Percentiles rank a stretch among this genome's conserved stretches.
Conservation (phyloP, 2,113 vertebrate species). For the Nyctibius bracteatus region DNA sequence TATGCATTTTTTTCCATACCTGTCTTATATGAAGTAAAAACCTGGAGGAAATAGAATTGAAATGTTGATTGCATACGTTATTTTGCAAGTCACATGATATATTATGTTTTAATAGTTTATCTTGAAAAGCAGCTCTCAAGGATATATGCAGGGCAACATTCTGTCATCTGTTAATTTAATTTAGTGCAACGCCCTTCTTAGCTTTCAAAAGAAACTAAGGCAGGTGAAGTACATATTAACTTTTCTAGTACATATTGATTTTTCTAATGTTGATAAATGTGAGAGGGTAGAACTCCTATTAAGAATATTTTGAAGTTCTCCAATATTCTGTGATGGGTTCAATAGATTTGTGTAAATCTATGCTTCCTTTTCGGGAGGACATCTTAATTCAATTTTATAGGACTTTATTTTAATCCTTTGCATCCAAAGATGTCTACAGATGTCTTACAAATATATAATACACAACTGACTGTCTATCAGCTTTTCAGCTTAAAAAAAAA, state of each 20-base stretch:
- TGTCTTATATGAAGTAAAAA: neutral
- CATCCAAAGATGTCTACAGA: neutral
- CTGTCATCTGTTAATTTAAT: neutral
- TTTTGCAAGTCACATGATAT: neutral
- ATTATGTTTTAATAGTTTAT: neutral
- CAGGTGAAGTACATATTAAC: neutral
- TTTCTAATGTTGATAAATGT: conserved; percentile 26
- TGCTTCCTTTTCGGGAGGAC: neutral
- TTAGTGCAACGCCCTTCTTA: neutral
- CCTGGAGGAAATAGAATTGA: neutral
- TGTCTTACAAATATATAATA: neutral
- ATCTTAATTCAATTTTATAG: neutral
- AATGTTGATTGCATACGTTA: neutral
- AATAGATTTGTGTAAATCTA: neutral
- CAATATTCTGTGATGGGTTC: neutral
- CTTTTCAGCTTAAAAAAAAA: neutral
- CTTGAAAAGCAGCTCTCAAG: neutral
- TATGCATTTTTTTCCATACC: neutral
- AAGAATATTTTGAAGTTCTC: neutral
- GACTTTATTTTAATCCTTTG: neutral
- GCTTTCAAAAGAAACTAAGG: neutral
- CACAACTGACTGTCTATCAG: neutral
- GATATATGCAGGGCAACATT: neutral
- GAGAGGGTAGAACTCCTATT: neutral
- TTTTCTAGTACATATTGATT: neutral